A percentile compares a stretch with the other conserved stretches of the same genome.
Evolutionary conservation across 2,888 invertebrate species (phyloP).

Genomic region (Phalera bucephala): DNA sequence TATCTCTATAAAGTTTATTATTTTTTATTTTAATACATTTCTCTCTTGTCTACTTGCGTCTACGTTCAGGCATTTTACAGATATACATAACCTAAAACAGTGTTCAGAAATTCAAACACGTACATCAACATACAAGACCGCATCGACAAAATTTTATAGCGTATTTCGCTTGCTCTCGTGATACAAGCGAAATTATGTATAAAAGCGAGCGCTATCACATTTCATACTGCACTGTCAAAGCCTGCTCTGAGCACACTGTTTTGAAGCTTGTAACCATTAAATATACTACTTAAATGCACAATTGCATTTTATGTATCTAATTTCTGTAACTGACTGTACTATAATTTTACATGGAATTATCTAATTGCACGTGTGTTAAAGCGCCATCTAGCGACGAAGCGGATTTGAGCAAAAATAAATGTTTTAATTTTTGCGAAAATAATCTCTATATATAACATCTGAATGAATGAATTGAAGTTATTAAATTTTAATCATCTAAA

Average conservation of each 20-base stretch:
- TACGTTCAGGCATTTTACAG: no score
- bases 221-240: not conserved
- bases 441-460: no score
- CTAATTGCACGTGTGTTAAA: not conserved
- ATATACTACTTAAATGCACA: not conserved
- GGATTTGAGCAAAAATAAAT: slow-evolving; percentile 3
- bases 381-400: slow-evolving; percentile 7
- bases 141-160: slow-evolving; percentile 33
- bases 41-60: no score
- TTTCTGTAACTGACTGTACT: not conserved
- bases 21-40: no score
- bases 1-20: no score
- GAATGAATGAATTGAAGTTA: no score
- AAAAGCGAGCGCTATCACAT: slow-evolving; percentile 32
- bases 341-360: not conserved
- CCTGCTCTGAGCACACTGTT: not conserved
- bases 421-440: not conserved
- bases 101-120: slow-evolving; percentile 20
- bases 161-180: slow-evolving; percentile 32
- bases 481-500: no score
- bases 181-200: slow-evolving; percentile 34
- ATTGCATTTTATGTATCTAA: not conserved
- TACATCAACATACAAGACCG: slow-evolving; percentile 16
- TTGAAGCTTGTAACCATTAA: not conserved
- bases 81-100: not conserved